phyloP scores from a whole-genome alignment of 2,113 vertebrate genomes.

The Eptatretus burgeri region DNA sequence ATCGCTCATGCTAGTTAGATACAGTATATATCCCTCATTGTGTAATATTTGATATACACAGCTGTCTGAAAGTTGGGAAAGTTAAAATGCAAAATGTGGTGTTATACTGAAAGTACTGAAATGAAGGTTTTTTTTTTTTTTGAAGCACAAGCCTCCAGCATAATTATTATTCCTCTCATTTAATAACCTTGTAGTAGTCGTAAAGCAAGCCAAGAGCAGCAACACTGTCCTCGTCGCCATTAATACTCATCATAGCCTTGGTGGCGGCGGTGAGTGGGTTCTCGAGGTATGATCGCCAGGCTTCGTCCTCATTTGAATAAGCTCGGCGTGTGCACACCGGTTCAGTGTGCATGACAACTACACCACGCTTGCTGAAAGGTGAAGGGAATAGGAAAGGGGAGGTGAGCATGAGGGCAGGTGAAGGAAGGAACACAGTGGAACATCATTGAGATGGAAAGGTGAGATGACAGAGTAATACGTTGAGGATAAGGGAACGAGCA shows the following conservation, averaged over 20 bases:
- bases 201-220: conserved; percentile 74
- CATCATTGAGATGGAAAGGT: no score
- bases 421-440: not conserved
- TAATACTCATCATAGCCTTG: conserved; percentile 99
- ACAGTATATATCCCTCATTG: no score
- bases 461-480: no score
- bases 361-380: conserved; percentile 2
- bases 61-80: no score
- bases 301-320: conserved; percentile 78
- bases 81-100: no score
- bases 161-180: not conserved
- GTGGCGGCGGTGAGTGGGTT: conserved; percentile 90
- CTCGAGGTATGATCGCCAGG: conserved; percentile 92
- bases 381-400: not conserved
- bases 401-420: not conserved
- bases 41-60: no score
- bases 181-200: conserved; percentile 75
- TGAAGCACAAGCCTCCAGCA: not conserved
- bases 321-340: conserved; percentile 23
- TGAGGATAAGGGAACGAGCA: no score
- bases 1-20: no score
- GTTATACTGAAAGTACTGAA: no score
- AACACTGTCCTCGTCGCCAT: conserved; percentile 83
- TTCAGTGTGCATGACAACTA: not conserved
- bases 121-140: no score